Percentiles rank a stretch among this genome's conserved stretches.
Evolutionary conservation across 1,140 invertebrate species (phyloP).

Genomic region (Cydia strobilella): DNA sequence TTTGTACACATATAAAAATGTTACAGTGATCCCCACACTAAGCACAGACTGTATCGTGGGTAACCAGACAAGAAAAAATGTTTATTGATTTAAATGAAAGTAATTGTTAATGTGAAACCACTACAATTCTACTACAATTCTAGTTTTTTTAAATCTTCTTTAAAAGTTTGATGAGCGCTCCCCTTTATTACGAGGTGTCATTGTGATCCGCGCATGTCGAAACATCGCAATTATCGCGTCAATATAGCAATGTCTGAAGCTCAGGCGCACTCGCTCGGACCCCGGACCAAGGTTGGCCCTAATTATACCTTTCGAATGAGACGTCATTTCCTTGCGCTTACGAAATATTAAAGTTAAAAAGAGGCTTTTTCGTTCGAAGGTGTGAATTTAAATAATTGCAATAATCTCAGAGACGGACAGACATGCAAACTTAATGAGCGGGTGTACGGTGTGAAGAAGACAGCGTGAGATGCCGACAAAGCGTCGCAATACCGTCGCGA

Average conservation of each 20-base stretch:
- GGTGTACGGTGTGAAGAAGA: conserved; percentile 65
- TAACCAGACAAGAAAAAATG: no score
- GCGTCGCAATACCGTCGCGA: conserved; percentile 27
- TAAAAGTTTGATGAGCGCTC: neutral
- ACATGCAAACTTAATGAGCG: conserved; percentile 76
- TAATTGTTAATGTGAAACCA: no score
- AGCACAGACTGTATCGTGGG: no score
- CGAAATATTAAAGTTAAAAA: conserved; percentile 76
- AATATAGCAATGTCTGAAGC: conserved; percentile 61
- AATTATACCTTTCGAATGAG: conserved; percentile 79
- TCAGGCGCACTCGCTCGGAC: conserved; percentile 43
- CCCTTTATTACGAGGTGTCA: conserved; percentile 16
- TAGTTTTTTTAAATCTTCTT: no score
- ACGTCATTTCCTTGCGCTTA: conserved; percentile 77
- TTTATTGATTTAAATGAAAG: no score
- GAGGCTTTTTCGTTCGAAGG: conserved; percentile 76
- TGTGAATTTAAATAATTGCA: conserved; percentile 80
- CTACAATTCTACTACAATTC: no score
- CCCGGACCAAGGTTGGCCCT: conserved; percentile 73
- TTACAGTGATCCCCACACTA: no score
- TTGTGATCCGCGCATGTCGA: conserved; percentile 48
- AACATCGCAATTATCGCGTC: conserved; percentile 70
- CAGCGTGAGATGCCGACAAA: conserved; percentile 46
- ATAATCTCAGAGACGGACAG: conserved; percentile 66
- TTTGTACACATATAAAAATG: no score